Evolutionary conservation across 2,888 invertebrate species (phyloP).

Genomic region (Platerodrilus igneus): DNA sequence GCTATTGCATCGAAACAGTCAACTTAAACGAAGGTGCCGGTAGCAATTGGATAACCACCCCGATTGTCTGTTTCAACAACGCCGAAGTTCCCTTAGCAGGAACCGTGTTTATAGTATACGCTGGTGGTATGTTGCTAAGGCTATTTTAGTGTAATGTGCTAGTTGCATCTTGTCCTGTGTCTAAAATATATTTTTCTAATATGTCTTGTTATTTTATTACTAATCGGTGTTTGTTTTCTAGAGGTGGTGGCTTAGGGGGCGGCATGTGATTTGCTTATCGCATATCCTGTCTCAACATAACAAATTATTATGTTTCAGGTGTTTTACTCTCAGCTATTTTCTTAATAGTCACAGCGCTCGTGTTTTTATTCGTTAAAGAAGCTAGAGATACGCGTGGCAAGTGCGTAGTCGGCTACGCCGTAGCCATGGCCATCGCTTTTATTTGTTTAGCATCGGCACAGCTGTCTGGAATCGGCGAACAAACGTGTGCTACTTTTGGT

Average conservation of each 20-base stretch:
- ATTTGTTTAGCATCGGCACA: conserved; percentile 35
- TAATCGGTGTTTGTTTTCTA: not conserved
- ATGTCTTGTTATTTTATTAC: conserved; percentile 3
- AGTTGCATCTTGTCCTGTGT: not conserved
- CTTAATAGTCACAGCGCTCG: conserved; percentile 21
- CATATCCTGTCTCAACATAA: not conserved
- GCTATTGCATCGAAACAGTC: conserved; percentile 34
- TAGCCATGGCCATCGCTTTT: conserved; percentile 37
- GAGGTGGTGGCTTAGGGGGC: not conserved
- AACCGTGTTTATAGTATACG: conserved; percentile 18
- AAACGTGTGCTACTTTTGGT: conserved; percentile 36
- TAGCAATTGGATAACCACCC: conserved; percentile 20
- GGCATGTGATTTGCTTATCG: not conserved
- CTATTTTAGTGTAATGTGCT: not conserved
- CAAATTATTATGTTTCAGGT: conserved; percentile 19
- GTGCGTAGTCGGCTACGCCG: conserved; percentile 35
- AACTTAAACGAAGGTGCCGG: conserved; percentile 18
- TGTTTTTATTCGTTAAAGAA: conserved; percentile 22
- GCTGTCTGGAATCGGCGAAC: conserved; percentile 25
- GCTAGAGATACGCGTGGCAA: conserved; percentile 33
- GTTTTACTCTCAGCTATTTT: conserved; percentile 24
- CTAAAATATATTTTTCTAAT: not conserved
- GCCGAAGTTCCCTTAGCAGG: conserved; percentile 12
- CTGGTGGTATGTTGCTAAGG: conserved; percentile 15
- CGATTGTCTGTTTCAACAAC: conserved; percentile 19